A percentile compares a stretch with the other conserved stretches of the same genome.
Conservation (phyloP, 2,113 vertebrate species). For the Tympanuchus pallidicinctus region DNA sequence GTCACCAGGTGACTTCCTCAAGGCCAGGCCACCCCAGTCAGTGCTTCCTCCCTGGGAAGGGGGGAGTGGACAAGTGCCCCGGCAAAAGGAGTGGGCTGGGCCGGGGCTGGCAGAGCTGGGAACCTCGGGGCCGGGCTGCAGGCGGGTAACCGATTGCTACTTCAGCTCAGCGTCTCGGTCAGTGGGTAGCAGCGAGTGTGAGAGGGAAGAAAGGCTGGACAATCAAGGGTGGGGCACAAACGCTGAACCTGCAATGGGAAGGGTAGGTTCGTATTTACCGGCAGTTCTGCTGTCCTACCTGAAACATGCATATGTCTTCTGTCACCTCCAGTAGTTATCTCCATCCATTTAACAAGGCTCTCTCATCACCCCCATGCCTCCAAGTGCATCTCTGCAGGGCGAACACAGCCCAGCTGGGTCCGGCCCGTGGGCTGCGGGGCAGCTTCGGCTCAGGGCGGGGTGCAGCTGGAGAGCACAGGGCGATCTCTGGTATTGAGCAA, state of each 20-base stretch:
- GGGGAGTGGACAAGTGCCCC: rapidly evolving
- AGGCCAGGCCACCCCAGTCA: rapidly evolving
- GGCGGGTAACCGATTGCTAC: not conserved
- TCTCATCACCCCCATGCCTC: not conserved
- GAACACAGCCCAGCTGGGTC: too few relatives aligned
- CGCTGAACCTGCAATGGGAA: not conserved
- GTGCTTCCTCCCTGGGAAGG: not conserved
- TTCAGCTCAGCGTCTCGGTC: not conserved
- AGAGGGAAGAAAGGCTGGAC: not conserved
- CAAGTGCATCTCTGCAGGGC: not conserved
- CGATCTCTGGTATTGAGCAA: not conserved
- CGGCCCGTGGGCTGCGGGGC: too few relatives aligned
- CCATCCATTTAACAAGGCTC: not conserved
- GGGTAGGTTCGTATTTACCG: not conserved
- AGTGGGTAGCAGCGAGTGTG: not conserved
- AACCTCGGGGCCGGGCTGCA: not conserved
- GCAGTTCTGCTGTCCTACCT: not conserved
- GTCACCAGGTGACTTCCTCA: not conserved
- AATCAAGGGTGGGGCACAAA: not conserved
- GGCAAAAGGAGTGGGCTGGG: too few relatives aligned
- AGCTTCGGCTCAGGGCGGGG: not conserved
- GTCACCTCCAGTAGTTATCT: not conserved
- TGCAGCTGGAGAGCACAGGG: not conserved
- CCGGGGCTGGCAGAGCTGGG: too few relatives aligned
- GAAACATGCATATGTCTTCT: not conserved